These are phyloP conservation scores for Diploptera punctata DNA, from an alignment of 2,888 invertebrate genomes.

Conservation along the genomic window DNA sequence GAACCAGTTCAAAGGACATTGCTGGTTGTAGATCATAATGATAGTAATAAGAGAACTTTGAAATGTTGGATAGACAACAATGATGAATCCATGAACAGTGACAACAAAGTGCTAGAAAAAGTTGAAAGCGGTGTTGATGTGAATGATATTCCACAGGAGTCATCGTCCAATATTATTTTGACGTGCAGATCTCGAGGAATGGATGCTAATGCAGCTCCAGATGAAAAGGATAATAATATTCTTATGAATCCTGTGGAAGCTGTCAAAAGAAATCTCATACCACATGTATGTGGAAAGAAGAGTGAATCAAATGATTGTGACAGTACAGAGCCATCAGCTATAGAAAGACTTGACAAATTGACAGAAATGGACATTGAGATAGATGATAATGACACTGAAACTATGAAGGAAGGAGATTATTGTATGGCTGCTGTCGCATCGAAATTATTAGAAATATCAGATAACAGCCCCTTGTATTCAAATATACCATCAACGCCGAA, in stretches of 20 bases:
- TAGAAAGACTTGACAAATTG: neutral
- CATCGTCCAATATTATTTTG: neutral
- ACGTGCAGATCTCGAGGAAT: neutral
- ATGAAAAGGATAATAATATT: constrained; percentile 9
- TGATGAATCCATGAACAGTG: neutral
- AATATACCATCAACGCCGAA: neutral
- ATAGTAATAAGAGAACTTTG: neutral
- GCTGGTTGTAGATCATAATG: constrained; percentile 12
- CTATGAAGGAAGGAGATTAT: constrained; percentile 21
- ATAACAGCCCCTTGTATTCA: neutral
- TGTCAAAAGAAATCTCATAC: constrained; percentile 74
- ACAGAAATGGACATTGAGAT: neutral
- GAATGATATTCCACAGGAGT: neutral
- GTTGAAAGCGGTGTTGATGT: neutral
- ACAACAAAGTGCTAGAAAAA: neutral
- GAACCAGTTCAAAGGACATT: constrained; percentile 21
- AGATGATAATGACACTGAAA: neutral
- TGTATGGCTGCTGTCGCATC: neutral
- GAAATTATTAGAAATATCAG: neutral
- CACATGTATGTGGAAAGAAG: constrained; percentile 76
- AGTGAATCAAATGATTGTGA: constrained; percentile 46
- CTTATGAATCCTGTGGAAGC: constrained; percentile 78
- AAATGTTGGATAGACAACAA: neutral
- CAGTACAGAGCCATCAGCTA: neutral
- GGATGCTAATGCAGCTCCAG: neutral